phyloP scores from a whole-genome alignment of 2,113 vertebrate species.

The Melanotaenia duboulayi region DNA sequence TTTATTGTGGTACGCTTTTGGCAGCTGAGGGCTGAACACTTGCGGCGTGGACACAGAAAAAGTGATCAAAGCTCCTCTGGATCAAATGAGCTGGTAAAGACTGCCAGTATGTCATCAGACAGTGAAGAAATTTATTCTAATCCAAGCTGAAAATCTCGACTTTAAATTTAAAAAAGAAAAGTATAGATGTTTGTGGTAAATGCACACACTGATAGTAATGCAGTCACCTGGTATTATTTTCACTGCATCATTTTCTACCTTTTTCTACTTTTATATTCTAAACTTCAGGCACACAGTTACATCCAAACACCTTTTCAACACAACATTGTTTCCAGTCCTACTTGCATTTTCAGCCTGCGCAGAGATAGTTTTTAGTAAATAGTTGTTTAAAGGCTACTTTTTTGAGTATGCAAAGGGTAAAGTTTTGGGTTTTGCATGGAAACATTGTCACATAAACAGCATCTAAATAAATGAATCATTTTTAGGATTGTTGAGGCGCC shows the following conservation, averaged over 20 bases:
- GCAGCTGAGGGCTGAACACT: conserved; percentile 14
- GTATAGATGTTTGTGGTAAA: background rate
- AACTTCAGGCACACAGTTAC: too few species aligned
- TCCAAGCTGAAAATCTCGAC: background rate
- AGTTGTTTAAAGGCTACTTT: too few species aligned
- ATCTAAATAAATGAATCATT: too few species aligned
- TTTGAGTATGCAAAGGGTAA: too few species aligned
- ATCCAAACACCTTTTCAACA: too few species aligned
- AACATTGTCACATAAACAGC: too few species aligned
- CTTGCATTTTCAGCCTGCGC: too few species aligned
- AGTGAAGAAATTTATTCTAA: background rate
- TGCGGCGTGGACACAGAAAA: background rate
- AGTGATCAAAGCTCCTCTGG: conserved; percentile 41
- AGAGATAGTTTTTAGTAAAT: too few species aligned
- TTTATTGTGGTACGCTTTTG: background rate
- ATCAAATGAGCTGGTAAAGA: conserved; percentile 4
- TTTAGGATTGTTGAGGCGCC: too few species aligned
- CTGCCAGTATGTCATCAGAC: background rate
- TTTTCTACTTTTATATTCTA: background rate
- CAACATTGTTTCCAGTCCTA: too few species aligned
- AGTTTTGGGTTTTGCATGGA: too few species aligned
- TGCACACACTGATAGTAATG: background rate
- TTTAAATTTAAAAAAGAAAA: background rate
- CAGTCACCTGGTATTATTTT: background rate
- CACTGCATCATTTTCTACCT: background rate